Evolutionary conservation across 1,140 invertebrate species (phyloP), one percentile per base, ranked within the genome.

Genomic region (Caenorhabditis brenneri): DNA sequence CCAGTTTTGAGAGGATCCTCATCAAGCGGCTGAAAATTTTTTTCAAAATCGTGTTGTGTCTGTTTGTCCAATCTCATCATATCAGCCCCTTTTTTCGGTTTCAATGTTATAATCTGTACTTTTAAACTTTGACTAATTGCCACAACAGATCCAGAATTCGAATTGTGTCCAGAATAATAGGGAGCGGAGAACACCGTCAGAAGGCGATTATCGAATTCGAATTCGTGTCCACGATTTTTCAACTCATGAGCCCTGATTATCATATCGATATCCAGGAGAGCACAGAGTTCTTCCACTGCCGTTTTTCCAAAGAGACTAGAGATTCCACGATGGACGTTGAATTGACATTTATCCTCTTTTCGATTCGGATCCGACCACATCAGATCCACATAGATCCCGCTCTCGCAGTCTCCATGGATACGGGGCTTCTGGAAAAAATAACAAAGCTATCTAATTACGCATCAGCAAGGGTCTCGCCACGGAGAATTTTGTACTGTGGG

Each of bases 161-260:
- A 58, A 16, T 86, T 78, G 31, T 48, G 36, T 42, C 86, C 86
- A 22, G 87, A 86, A 24, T 88, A 88, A 69, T 84, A 84, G 1
- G 87, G 87, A 15, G 87, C 87, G n/a, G 84, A 86, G 80, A 88
- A 88, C 16, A 88, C 31, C 12, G 87, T 88, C 2, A 87, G 46
- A 12, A 88, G 79, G 1, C 79, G 53, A 22, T 86, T 79, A n/a
- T 49, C 81, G 42, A 82, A 79, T 89, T 93, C 93, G 86, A 93
- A 93, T 86, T 93, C 92, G 88, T 93, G 92, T 15, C 93, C 93
- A 90, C 93, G 92, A 88, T 93, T 92, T 15, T 93, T 92, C 78
- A 93, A 48, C 31, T 86, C 85, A 39, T 87, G 86, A 2, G 85
- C 86, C 16, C 86, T 51, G 15, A 87, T 82, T 51, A 87, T 82